A percentile compares a stretch with the other conserved stretches of the same genome.
Evolutionary conservation across 2,113 vertebrate genomes (phyloP).

Genomic region (Athene cunicularia): DNA sequence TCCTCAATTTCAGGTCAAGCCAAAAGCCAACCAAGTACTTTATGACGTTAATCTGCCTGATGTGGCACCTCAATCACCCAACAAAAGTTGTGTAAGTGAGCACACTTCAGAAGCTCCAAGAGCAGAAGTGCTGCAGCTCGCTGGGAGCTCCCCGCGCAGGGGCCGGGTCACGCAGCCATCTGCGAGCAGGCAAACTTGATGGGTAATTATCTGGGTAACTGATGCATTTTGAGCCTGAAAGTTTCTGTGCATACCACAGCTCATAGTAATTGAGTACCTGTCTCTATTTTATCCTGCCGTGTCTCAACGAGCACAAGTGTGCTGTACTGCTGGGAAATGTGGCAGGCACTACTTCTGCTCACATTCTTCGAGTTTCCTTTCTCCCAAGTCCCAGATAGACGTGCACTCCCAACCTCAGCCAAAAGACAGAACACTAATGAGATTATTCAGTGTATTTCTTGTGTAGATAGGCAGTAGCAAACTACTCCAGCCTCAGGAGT

Average conservation of each 20-base stretch:
- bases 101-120: neutral
- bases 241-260: neutral
- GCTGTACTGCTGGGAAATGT: neutral
- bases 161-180: neutral
- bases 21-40: neutral
- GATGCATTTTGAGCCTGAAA: neutral
- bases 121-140: neutral
- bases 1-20: neutral
- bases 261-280: neutral
- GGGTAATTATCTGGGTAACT: neutral
- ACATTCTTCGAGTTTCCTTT: fast-evolving
- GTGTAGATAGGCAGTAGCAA: neutral
- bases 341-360: neutral
- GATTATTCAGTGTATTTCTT: neutral
- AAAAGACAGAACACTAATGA: neutral
- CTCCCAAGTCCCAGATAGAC: neutral
- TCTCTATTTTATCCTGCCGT: neutral
- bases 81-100: fast-evolving
- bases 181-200: neutral
- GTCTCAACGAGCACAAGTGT: fast-evolving
- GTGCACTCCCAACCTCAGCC: neutral
- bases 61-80: neutral
- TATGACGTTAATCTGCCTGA: neutral
- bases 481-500: neutral
- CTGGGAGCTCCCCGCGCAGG: neutral